Evolutionary conservation across 1,140 invertebrate species (phyloP).

Genomic region (Calephelis virginiensis): DNA sequence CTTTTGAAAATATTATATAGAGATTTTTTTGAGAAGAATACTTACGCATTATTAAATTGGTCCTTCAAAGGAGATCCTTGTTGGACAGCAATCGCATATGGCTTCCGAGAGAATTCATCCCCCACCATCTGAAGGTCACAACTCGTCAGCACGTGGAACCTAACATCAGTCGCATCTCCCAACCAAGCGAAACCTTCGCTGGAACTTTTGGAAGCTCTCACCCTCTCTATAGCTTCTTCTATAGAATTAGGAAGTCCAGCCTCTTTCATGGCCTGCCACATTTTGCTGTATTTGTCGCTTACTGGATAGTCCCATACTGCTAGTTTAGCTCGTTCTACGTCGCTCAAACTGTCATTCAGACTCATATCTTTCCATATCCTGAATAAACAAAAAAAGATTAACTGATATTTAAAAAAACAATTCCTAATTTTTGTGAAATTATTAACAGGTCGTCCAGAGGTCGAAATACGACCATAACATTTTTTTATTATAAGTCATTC

Average conservation of each 20-base stretch:
- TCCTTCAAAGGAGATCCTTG: constrained; percentile 96
- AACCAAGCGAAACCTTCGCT: constrained; percentile 96
- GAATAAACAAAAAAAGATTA: constrained; percentile 8
- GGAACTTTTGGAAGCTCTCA: constrained; percentile 85
- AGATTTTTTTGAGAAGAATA: constrained; percentile 26
- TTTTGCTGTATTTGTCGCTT: constrained; percentile 98
- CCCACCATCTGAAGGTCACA: constrained; percentile 95
- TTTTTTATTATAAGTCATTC: no score
- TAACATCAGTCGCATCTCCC: constrained; percentile 95
- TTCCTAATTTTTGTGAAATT: no score
- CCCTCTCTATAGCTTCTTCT: constrained; percentile 88
- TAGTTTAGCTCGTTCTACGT: constrained; percentile 93
- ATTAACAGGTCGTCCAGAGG: no score
- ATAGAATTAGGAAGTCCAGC: constrained; percentile 87
- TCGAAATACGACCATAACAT: no score
- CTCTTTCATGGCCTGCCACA: constrained; percentile 98
- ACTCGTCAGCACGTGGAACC: constrained; percentile 90
- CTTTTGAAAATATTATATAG: no score
- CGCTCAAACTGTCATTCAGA: constrained; percentile 93
- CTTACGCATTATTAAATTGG: constrained; percentile 94
- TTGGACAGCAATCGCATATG: constrained; percentile 97
- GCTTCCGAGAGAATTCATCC: constrained; percentile 97
- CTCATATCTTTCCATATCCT: constrained; percentile 99
- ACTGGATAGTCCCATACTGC: constrained; percentile 99
- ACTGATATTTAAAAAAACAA: neutral